These are phyloP conservation scores for Macrotis lagotis DNA, from an alignment of 2,113 vertebrate species.

Conservation along the genomic window DNA sequence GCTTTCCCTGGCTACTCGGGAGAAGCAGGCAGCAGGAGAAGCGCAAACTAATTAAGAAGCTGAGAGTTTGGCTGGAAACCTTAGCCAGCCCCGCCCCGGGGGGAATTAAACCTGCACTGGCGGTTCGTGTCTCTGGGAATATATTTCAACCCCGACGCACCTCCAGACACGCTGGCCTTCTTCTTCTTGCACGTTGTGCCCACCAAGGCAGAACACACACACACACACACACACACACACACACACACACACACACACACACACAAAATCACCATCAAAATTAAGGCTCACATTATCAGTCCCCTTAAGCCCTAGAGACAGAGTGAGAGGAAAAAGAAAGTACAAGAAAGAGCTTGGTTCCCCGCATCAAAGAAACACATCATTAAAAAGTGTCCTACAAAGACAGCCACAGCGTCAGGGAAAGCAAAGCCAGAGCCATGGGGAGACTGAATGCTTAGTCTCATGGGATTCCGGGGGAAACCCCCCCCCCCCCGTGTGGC, in stretches of 20 bases:
- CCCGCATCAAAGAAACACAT: constrained; percentile 68
- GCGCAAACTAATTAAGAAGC: constrained; percentile 77
- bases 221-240: not conserved
- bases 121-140: constrained; percentile 14
- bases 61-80: constrained; percentile 72
- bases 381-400: constrained; percentile 80
- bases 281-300: constrained; percentile 66
- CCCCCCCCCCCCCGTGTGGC: not conserved
- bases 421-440: constrained; percentile 18
- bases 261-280: constrained; percentile 1
- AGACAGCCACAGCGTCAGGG: constrained; percentile 65
- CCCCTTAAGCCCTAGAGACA: constrained; percentile 37
- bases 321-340: constrained; percentile 60
- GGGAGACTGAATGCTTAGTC: constrained; percentile 40
- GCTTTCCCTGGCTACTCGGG: constrained; percentile 33
- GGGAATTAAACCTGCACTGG: constrained; percentile 61
- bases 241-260: not conserved
- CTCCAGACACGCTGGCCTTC: not conserved
- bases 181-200: not conserved
- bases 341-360: constrained; percentile 10
- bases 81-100: constrained; percentile 46
- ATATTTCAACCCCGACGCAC: not conserved
- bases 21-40: constrained; percentile 63
- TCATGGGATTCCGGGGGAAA: not conserved
- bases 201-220: not conserved